Evolutionary conservation across 2,797 vertebrate species (phyloP).

Genomic region (Spheniscus humboldti): DNA sequence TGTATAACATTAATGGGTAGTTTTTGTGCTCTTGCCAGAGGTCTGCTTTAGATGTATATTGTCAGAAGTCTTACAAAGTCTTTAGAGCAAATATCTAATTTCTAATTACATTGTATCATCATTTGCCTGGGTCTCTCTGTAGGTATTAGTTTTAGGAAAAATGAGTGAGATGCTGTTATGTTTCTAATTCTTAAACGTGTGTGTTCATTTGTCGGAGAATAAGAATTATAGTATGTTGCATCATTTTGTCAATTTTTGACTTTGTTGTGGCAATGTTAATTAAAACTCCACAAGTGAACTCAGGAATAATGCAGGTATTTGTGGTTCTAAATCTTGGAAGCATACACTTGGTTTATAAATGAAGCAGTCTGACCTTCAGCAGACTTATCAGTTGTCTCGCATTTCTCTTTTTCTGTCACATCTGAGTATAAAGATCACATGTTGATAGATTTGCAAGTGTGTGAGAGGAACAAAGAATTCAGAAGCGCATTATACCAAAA

Average conservation of each 20-base stretch:
- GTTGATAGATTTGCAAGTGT: not conserved
- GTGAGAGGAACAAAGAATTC: not conserved
- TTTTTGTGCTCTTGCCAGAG: not conserved
- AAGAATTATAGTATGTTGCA: not conserved
- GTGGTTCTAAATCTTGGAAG: not conserved
- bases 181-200: not conserved
- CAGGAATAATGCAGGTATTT: not conserved
- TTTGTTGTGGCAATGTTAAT: not conserved
- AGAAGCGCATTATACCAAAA: not conserved
- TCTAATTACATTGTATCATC: not conserved
- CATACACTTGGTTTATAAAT: not conserved
- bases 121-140: not conserved
- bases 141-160: not conserved
- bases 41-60: not conserved
- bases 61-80: not conserved
- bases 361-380: not conserved
- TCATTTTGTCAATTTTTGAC: not conserved
- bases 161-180: not conserved
- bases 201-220: not conserved
- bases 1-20: not conserved
- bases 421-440: not conserved
- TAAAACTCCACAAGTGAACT: not conserved
- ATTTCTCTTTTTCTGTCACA: not conserved
- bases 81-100: not conserved
- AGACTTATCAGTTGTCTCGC: not conserved